Conservation (phyloP, 2,797 vertebrate genomes). For the Cryptoblepharus egeriae region DNA sequence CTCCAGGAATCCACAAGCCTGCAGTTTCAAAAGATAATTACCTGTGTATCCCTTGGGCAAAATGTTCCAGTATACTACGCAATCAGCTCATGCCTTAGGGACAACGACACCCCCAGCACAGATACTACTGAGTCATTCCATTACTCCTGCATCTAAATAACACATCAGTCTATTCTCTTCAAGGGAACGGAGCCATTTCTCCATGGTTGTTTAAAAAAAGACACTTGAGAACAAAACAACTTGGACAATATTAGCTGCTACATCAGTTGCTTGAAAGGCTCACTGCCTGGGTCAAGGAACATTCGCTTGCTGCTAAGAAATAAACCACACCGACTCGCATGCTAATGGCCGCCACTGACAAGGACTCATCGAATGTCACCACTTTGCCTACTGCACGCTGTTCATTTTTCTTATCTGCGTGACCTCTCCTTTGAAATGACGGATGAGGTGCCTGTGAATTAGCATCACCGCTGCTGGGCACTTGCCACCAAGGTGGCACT, state of each 20-base stretch:
- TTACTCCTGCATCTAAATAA: conserved; percentile 78
- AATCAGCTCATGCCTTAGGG: conserved; percentile 72
- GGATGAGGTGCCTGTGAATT: conserved; percentile 65
- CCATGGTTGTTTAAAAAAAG: conserved; percentile 65
- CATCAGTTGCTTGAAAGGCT: conserved; percentile 52
- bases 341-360: conserved; percentile 75
- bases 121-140: conserved; percentile 71
- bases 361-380: conserved; percentile 77
- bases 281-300: conserved; percentile 73
- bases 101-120: conserved; percentile 63
- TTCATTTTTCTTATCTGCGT: conserved; percentile 73
- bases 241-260: conserved; percentile 65
- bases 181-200: conserved; percentile 67
- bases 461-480: conserved; percentile 65
- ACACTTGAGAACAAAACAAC: conserved; percentile 74
- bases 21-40: conserved; percentile 69
- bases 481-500: conserved; percentile 65
- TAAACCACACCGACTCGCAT: conserved; percentile 67
- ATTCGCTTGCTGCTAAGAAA: conserved; percentile 63
- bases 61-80: conserved; percentile 65
- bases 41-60: conserved; percentile 62
- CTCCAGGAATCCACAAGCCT: conserved; percentile 41
- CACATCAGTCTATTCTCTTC: conserved; percentile 75
- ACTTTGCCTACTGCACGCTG: conserved; percentile 59
- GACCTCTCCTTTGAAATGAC: conserved; percentile 73